These are phyloP conservation scores for Pseudomyrmex cubaensis DNA, from an alignment of 1,140 invertebrate genomes.

Conservation along the genomic window DNA sequence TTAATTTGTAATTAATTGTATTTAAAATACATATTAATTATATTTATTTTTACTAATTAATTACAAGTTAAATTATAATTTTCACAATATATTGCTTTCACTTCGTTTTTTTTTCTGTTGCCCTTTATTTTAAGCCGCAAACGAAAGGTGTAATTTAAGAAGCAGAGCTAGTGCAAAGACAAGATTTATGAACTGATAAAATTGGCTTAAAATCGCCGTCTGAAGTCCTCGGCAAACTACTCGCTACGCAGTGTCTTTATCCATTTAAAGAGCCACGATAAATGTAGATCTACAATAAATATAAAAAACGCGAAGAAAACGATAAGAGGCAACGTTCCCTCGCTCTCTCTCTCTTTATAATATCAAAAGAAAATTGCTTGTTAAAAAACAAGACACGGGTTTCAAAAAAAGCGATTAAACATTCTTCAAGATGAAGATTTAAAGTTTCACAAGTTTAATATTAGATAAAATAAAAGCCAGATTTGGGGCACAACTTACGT, in stretches of 20 bases:
- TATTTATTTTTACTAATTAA: too few species aligned
- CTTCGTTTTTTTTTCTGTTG: too few species aligned
- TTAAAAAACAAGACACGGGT: slow-evolving; percentile 1
- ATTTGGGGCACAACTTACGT: not conserved
- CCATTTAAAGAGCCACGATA: slow-evolving; percentile 65
- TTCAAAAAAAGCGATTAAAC: slow-evolving; percentile 43
- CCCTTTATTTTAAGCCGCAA: too few species aligned
- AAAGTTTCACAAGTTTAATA: too few species aligned
- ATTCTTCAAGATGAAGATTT: slow-evolving; percentile 11
- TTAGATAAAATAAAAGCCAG: too few species aligned
- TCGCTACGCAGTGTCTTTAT: slow-evolving; percentile 66
- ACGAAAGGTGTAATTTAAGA: not conserved
- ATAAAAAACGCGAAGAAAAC: slow-evolving; percentile 19
- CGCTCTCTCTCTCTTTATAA: too few species aligned
- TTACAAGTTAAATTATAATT: too few species aligned
- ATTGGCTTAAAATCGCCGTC: slow-evolving; percentile 74
- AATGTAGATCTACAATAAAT: not conserved
- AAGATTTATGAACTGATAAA: slow-evolving; percentile 59
- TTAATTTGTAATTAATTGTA: too few species aligned
- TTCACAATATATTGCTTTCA: too few species aligned
- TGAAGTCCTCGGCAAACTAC: slow-evolving; percentile 45
- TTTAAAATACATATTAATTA: too few species aligned
- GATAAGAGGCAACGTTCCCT: too few species aligned
- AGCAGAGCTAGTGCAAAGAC: not conserved
- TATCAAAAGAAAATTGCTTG: too few species aligned